Percentiles rank a stretch among this genome's conserved stretches.
Conservation (phyloP, 2,888 invertebrate genomes). For the Standfussiana lucernea region DNA sequence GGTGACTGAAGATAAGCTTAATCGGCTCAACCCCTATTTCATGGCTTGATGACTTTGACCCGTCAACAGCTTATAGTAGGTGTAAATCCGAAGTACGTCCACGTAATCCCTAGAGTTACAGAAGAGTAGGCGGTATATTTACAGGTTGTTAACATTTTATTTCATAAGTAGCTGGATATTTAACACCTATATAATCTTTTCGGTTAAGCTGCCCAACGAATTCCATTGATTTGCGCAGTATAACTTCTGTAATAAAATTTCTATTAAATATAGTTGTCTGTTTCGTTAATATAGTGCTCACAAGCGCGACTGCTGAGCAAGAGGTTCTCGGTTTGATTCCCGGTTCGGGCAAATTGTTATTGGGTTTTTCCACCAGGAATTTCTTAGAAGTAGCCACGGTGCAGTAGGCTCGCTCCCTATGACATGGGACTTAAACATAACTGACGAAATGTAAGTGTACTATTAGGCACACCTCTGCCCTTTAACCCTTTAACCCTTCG, state of each 20-base stretch:
- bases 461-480: neutral
- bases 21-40: neutral
- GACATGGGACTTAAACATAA: neutral
- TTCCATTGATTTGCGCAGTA: neutral
- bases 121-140: slow-evolving; percentile 7
- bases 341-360: neutral
- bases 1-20: slow-evolving; percentile 12
- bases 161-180: slow-evolving; percentile 9
- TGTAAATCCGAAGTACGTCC: neutral
- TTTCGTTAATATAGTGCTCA: neutral
- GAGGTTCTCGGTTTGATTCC: neutral
- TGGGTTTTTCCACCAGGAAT: neutral
- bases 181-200: slow-evolving; percentile 1
- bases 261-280: neutral
- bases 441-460: neutral
- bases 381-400: neutral
- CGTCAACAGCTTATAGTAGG: neutral
- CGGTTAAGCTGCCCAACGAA: neutral
- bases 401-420: neutral
- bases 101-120: slow-evolving; percentile 14
- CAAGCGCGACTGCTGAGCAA: neutral
- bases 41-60: slow-evolving; percentile 7
- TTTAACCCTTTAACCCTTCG: neutral
- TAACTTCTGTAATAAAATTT: slow-evolving; percentile 12
- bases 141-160: slow-evolving; percentile 35